These are phyloP conservation scores for Sus cebifrons DNA, from an alignment of 2,797 vertebrate genomes.

Conservation along the genomic window DNA sequence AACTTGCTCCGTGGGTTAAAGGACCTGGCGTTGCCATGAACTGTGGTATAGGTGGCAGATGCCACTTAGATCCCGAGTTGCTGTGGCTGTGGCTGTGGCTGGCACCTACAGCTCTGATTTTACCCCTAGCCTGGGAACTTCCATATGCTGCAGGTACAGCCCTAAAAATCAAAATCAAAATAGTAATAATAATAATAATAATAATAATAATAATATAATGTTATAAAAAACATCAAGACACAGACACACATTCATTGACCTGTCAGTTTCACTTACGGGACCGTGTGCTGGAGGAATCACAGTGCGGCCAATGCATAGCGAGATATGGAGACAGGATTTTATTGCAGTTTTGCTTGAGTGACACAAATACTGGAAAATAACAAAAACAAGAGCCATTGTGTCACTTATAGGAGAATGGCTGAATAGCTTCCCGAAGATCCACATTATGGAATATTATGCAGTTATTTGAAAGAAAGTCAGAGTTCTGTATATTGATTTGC, in stretches of 20 bases:
- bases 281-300: not conserved
- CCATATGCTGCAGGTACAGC: no score
- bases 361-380: not conserved
- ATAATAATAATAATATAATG: no score
- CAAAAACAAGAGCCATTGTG: not conserved
- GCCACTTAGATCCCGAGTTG: no score
- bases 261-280: not conserved
- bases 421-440: not conserved
- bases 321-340: not conserved
- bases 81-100: no score
- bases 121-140: no score
- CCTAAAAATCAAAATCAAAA: no score
- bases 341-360: not conserved
- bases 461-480: not conserved
- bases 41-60: no score
- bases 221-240: not conserved
- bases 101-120: no score
- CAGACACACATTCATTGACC: not conserved
- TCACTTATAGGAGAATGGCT: not conserved
- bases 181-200: no score
- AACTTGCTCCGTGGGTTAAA: no score
- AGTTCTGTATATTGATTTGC: not conserved
- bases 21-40: no score
- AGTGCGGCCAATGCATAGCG: not conserved
- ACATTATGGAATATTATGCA: not conserved